These are phyloP conservation scores for Typhlomys cinereus DNA, from an alignment of 2,113 vertebrate genomes.

Conservation along the genomic window DNA sequence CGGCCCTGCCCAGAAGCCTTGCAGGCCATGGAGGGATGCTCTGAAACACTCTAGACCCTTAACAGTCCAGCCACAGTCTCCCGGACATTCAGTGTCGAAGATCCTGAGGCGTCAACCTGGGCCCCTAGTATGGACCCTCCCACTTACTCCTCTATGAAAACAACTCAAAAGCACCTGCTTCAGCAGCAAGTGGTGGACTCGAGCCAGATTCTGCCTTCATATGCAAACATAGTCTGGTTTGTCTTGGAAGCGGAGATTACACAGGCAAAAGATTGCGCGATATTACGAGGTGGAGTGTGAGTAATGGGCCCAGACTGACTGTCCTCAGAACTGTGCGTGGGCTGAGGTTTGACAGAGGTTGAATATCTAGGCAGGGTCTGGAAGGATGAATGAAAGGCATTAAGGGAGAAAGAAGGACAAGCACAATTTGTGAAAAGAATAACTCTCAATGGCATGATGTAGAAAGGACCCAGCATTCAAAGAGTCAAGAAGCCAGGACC, in stretches of 20 bases:
- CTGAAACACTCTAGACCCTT: fast-evolving
- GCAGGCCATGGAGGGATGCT: background rate
- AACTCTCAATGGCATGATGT: background rate
- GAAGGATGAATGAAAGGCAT: background rate
- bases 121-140: fast-evolving
- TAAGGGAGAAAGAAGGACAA: background rate
- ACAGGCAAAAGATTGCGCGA: no score
- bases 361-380: background rate
- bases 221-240: background rate
- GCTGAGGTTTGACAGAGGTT: background rate
- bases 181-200: background rate
- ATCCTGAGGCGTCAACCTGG: fast-evolving
- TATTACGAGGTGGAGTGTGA: fast-evolving
- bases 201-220: background rate
- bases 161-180: background rate
- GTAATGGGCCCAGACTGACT: background rate
- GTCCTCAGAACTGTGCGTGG: fast-evolving
- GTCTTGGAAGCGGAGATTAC: background rate
- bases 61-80: background rate
- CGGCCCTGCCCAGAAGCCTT: background rate
- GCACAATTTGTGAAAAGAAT: background rate
- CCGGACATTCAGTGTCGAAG: fast-evolving
- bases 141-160: background rate
- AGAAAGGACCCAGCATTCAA: no score
- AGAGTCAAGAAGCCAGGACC: background rate